Base-by-base conservation (phyloP, 1,140 invertebrate species). In the Drosophila nigrodunni region DNA sequence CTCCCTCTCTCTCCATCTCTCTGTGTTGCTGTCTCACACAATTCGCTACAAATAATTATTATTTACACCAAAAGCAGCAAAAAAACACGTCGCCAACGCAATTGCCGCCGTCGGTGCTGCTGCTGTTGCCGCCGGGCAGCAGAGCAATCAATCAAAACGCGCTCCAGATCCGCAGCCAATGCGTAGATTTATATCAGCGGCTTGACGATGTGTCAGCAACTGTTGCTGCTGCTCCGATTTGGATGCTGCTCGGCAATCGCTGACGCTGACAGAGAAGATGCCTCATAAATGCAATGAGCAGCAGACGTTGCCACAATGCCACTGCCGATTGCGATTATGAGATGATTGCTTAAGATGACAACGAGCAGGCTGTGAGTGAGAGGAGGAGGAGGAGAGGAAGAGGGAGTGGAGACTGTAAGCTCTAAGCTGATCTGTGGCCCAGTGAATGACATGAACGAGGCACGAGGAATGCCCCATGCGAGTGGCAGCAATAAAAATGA, bases 401-500 rank as follows among this genome's bases (percentile, higher is more conserved):
- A 21, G 62, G 55, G 46, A 61, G 59, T 21, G 25, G 46, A 37
- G 59, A 49, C 54, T 68, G 54, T 44, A 54, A 15, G 54, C 44
- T 46, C 34, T 50, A 25, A 30, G 49, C 50, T 54, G 50, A 54
- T 54, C 50, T 54, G 50, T 54, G 30, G 50, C 50, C 50, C 30
- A 44, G 62, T 60, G 37, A 60, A 60, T 69, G 60, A 71, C 68
- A 62, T 43, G 68, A 71, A 70, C 61, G 64, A 66, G 70, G 67
- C 59, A 54, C 43, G 30, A 66, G 83, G 83, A 80, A 87, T 89
- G 80, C 85, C 78, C 82, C 82, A 87, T 41, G 61, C 76, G 78
- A 90, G 86, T 90, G 85, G 81, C 85, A 82, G 78, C 88, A 91
- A 91, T 91, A 91, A 91, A 91, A 91, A 85, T 91, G 80, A 81